These are phyloP conservation scores for Noctua pronuba DNA, from an alignment of 2,888 invertebrate species.

Conservation along the genomic window DNA sequence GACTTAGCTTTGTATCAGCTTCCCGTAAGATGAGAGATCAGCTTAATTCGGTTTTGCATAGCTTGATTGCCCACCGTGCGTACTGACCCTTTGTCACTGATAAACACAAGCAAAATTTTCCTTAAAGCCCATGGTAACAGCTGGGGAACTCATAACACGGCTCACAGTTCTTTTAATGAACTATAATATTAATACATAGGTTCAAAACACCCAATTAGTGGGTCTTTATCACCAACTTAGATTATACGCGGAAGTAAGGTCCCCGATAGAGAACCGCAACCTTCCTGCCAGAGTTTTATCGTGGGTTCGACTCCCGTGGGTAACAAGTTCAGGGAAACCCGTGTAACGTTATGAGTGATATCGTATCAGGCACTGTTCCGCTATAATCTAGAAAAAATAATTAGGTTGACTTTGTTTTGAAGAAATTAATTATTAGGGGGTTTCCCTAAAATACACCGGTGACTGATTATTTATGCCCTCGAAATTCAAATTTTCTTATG, in stretches of 20 bases:
- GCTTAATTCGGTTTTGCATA: too few species aligned
- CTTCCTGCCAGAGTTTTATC: slow-evolving; percentile 65
- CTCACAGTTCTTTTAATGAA: slow-evolving; percentile 53
- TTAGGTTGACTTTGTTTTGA: background rate
- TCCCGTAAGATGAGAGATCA: too few species aligned
- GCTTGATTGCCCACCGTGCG: too few species aligned
- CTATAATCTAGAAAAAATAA: slow-evolving; percentile 20
- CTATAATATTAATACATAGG: slow-evolving; percentile 45
- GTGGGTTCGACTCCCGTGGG: slow-evolving; percentile 55
- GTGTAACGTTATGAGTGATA: slow-evolving; percentile 40
- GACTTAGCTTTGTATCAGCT: too few species aligned
- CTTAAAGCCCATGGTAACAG: slow-evolving; percentile 17
- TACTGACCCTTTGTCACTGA: background rate
- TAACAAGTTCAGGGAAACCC: slow-evolving; percentile 50
- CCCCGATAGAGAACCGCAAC: slow-evolving; percentile 64
- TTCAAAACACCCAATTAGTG: slow-evolving; percentile 65
- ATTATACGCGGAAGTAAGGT: slow-evolving; percentile 59
- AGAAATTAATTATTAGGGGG: background rate
- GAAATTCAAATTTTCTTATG: too few species aligned
- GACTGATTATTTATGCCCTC: background rate
- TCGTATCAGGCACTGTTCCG: slow-evolving; percentile 28
- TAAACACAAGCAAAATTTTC: slow-evolving; percentile 38
- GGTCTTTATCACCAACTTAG: slow-evolving; percentile 54
- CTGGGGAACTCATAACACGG: slow-evolving; percentile 36
- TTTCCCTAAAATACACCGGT: background rate